Evolutionary conservation across 2,113 vertebrate genomes (phyloP).

Genomic region (Poecilia latipinna): DNA sequence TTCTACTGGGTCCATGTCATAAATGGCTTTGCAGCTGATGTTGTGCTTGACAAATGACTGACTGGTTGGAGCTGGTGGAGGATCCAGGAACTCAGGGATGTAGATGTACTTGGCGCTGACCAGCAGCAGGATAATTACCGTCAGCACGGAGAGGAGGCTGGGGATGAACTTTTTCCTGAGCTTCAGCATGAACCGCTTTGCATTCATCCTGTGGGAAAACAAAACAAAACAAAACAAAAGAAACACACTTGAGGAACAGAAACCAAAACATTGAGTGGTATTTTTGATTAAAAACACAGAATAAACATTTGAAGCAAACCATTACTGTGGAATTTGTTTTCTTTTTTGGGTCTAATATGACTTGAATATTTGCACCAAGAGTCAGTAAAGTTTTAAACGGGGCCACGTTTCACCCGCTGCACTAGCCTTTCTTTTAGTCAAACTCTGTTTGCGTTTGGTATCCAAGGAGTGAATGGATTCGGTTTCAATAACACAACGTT

Average conservation of each 20-base stretch:
- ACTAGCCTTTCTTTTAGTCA: too few relatives aligned
- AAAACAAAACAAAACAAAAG: constrained; percentile 25
- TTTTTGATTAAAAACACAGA: not conserved
- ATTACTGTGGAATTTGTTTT: not conserved
- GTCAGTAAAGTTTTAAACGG: too few relatives aligned
- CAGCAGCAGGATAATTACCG: constrained; percentile 47
- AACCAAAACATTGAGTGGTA: not conserved
- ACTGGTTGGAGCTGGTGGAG: constrained; percentile 52
- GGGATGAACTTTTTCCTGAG: constrained; percentile 51
- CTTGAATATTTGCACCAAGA: too few relatives aligned
- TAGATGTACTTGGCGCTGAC: constrained; percentile 40
- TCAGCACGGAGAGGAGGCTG: constrained; percentile 39
- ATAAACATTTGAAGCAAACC: not conserved
- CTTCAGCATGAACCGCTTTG: constrained; percentile 40
- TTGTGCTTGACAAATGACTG: constrained; percentile 66
- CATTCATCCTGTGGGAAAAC: constrained; percentile 85
- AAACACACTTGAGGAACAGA: not conserved
- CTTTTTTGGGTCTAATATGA: too few relatives aligned
- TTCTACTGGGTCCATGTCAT: constrained; percentile 88
- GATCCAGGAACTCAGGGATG: constrained; percentile 71
- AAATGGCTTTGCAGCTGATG: constrained; percentile 86
- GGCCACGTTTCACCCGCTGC: too few relatives aligned
- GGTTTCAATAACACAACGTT: not conserved
- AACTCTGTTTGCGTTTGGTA: not conserved
- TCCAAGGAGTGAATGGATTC: not conserved